phyloP scores from a whole-genome alignment of 2,113 vertebrate genomes.

The Ochotona curzoniae region DNA sequence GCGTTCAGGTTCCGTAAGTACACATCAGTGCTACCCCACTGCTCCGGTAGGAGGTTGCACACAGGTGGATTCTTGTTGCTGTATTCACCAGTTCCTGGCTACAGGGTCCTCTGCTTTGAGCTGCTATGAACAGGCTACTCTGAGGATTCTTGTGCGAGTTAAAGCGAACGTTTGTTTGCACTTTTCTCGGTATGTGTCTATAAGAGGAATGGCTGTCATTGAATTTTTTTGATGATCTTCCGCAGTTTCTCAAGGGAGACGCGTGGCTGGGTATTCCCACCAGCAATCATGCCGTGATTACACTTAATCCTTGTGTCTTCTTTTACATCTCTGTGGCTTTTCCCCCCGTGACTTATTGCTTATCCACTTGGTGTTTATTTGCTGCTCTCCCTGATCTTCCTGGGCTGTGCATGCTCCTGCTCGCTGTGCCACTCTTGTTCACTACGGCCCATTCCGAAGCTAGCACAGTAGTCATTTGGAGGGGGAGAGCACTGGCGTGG shows the following conservation, averaged over 20 bases:
- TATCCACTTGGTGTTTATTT: not conserved
- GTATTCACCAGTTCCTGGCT: not conserved
- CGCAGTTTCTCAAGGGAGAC: not conserved
- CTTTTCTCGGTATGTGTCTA: not conserved
- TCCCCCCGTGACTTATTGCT: not conserved
- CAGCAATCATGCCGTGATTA: not conserved
- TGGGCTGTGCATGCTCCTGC: no score
- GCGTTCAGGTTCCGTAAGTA: not conserved
- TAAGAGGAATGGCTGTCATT: not conserved
- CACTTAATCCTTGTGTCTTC: not conserved
- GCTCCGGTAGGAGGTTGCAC: not conserved
- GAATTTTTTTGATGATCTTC: not conserved
- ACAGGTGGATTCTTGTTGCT: not conserved
- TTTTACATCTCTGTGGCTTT: not conserved
- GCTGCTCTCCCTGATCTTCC: not conserved
- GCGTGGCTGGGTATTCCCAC: not conserved
- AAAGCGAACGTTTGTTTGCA: slow-evolving; percentile 24
- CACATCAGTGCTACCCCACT: not conserved
- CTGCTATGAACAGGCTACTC: not conserved
- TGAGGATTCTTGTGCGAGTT: not conserved
- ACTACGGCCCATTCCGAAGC: not conserved
- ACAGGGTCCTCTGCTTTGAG: not conserved
- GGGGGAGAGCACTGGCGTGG: not conserved
- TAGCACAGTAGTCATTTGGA: not conserved
- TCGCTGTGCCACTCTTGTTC: not conserved